Percentiles rank a stretch among this genome's conserved stretches.
phyloP scores from a whole-genome alignment of 2,797 vertebrate species.

The Mus caroli region DNA sequence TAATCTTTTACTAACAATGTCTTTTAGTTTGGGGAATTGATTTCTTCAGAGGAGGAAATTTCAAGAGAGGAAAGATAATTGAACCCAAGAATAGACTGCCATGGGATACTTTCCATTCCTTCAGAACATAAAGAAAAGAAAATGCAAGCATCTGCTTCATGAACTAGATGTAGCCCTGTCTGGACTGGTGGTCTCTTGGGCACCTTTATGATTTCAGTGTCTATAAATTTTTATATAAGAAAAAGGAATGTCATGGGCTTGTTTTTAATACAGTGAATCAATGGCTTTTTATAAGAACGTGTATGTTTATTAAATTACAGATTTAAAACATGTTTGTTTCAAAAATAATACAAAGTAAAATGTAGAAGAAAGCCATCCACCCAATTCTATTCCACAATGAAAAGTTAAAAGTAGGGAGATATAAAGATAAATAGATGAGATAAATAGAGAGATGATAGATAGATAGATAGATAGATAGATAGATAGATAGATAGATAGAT shows the following conservation, averaged over 20 bases:
- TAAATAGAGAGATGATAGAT: background rate
- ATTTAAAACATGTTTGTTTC: conserved; percentile 24
- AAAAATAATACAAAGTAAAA: conserved; percentile 52
- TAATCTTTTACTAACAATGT: conserved; percentile 76
- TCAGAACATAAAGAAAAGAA: conserved; percentile 60
- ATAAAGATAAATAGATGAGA: background rate
- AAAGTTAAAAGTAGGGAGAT: background rate
- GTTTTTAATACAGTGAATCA: conserved; percentile 48
- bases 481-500: background rate
- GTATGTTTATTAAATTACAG: conserved; percentile 55
- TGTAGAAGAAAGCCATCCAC: background rate
- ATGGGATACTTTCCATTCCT: conserved; percentile 71
- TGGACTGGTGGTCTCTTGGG: conserved; percentile 64
- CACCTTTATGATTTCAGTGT: conserved; percentile 37
- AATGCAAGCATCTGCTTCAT: conserved; percentile 65
- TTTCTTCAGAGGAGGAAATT: conserved; percentile 75
- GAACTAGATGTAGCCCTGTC: conserved; percentile 55
- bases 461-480: background rate
- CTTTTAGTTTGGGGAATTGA: conserved; percentile 73
- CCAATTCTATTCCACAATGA: conserved; percentile 9
- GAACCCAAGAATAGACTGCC: conserved; percentile 79
- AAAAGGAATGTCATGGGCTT: conserved; percentile 41
- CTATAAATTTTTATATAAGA: conserved; percentile 48
- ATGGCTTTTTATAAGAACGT: conserved; percentile 29
- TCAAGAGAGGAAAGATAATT: conserved; percentile 78